phyloP scores from a whole-genome alignment of 64 coral and sea anemone genomes.

The Pocillopora damicornis region DNA sequence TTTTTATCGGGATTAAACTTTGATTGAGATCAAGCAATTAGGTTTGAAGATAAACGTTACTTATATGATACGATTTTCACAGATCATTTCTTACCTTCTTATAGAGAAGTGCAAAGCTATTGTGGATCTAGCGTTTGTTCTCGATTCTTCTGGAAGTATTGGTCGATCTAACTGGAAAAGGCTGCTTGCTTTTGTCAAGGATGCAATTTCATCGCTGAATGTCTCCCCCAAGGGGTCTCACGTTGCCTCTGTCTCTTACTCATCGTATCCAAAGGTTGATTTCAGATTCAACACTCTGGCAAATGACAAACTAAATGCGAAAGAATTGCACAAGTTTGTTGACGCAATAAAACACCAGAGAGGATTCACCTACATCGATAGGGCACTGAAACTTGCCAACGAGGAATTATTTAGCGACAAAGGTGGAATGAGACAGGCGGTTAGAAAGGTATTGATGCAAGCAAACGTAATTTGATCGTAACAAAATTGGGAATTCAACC shows the following conservation, averaged over 20 bases:
- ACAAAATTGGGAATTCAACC: no score
- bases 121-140: conserved; percentile 63
- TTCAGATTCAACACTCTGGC: conserved; percentile 68
- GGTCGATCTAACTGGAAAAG: conserved; percentile 56
- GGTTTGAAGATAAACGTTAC: no score
- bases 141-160: conserved; percentile 89
- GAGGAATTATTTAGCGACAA: conserved; percentile 46
- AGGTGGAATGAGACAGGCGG: conserved; percentile 65
- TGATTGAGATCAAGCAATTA: no score
- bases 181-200: conserved; percentile 42
- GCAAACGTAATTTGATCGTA: no score
- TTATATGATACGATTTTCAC: no score
- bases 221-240: conserved; percentile 67
- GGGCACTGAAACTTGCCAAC: conserved; percentile 58
- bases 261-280: conserved; percentile 41
- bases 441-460: conserved; percentile 50
- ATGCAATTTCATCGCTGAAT: conserved; percentile 41
- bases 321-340: conserved; percentile 43
- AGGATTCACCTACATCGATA: conserved; percentile 75
- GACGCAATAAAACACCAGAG: conserved; percentile 46
- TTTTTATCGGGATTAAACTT: no score
- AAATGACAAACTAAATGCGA: conserved; percentile 42
- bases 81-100: not conserved
- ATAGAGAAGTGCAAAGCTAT: conserved; percentile 37
- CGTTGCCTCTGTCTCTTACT: conserved; percentile 61